Evolutionary conservation across 2,113 vertebrate genomes (phyloP).

Genomic region (Oceanites oceanicus): DNA sequence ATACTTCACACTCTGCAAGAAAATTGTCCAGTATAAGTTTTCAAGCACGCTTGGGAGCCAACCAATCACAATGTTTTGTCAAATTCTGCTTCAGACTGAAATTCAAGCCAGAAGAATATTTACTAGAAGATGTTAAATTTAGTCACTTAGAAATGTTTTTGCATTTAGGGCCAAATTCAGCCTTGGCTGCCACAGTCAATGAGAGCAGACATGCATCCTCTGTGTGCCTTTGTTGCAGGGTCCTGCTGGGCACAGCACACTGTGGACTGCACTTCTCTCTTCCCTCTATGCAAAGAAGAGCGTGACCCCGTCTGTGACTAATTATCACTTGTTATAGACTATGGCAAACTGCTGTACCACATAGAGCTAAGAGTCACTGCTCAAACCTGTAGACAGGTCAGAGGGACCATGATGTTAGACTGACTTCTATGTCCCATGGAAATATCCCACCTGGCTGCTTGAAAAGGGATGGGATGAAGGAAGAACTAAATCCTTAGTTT

Average conservation of each 20-base stretch:
- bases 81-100: constrained; percentile 47
- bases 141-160: constrained; percentile 57
- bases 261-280: neutral
- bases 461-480: neutral
- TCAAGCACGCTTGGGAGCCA: constrained; percentile 45
- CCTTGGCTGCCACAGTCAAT: neutral
- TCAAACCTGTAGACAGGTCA: neutral
- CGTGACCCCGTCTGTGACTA: neutral
- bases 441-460: neutral
- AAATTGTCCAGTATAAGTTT: constrained; percentile 47
- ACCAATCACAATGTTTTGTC: constrained; percentile 65
- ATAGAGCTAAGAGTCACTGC: neutral
- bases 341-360: neutral
- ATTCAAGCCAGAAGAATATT: constrained; percentile 54
- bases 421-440: neutral
- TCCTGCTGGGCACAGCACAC: neutral
- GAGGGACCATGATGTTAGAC: neutral
- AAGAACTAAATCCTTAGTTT: neutral
- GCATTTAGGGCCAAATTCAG: constrained; percentile 38
- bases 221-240: neutral
- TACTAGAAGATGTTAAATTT: constrained; percentile 67
- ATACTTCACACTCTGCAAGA: constrained; percentile 55
- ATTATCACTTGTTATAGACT: constrained; percentile 43
- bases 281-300: neutral
- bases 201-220: neutral